Percentiles rank a stretch among this genome's conserved stretches.
phyloP scores from a whole-genome alignment of 1,140 invertebrate genomes.

The Sweltsa coloradensis region DNA sequence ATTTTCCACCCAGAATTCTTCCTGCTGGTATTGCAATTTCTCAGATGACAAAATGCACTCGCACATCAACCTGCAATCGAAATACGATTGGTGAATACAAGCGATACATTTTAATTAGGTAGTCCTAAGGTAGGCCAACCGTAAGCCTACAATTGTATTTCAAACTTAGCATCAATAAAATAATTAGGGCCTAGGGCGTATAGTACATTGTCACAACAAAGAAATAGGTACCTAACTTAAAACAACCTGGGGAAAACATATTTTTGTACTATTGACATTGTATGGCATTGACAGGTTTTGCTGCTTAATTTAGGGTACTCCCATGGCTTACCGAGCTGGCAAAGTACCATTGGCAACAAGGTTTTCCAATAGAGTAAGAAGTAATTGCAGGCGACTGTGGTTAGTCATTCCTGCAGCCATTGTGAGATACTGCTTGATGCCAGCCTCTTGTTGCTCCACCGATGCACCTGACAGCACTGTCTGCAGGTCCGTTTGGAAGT shows the following conservation, averaged over 20 bases:
- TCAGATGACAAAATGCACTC: conserved; percentile 71
- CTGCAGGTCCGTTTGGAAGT: conserved; percentile 47
- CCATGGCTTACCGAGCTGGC: conserved; percentile 42
- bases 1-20: conserved; percentile 77
- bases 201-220: too few species aligned
- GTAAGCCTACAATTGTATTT: too few species aligned
- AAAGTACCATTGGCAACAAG: conserved; percentile 53
- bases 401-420: conserved; percentile 55
- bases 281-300: too few species aligned
- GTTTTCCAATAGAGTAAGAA: conserved; percentile 58
- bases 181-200: too few species aligned
- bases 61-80: conserved; percentile 67
- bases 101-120: conserved; percentile 12
- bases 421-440: conserved; percentile 54
- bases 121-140: too few species aligned
- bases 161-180: too few species aligned
- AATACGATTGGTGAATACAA: too few species aligned
- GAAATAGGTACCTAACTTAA: too few species aligned
- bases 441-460: conserved; percentile 55
- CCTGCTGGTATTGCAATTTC: conserved; percentile 59
- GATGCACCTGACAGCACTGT: conserved; percentile 36
- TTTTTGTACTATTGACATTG: too few species aligned
- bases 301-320: too few species aligned
- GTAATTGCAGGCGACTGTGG: conserved; percentile 51
- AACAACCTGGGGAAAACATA: too few species aligned